Evolutionary conservation across 2,113 vertebrate genomes (phyloP).

Genomic region (Rhinolophus sinicus): DNA sequence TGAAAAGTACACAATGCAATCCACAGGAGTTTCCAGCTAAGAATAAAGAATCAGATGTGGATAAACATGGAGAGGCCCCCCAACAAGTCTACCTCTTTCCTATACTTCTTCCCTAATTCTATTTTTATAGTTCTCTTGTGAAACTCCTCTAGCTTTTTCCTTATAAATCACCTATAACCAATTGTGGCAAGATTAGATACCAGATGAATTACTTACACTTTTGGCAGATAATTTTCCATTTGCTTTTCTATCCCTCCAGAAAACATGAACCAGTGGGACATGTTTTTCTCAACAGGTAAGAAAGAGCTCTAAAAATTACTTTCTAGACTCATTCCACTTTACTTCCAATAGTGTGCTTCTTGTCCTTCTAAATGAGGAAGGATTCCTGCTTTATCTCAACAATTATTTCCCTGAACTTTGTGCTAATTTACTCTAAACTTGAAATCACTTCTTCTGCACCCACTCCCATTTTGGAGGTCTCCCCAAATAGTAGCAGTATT

Average conservation of each 20-base stretch:
- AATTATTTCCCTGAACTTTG: neutral
- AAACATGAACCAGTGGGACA: neutral
- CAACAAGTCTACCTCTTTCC: neutral
- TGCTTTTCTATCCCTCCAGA: neutral
- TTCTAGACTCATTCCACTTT: neutral
- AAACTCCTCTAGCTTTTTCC: neutral
- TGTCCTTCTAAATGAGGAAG: neutral
- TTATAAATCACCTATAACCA: conserved; percentile 28
- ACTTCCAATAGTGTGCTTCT: neutral
- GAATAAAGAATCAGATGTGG: neutral
- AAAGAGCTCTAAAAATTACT: neutral
- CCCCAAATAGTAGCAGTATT: neutral
- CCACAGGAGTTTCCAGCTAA: neutral
- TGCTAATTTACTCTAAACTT: neutral
- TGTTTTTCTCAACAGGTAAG: neutral
- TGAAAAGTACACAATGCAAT: neutral
- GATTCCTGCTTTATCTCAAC: neutral
- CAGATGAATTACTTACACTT: neutral
- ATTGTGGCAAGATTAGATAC: neutral
- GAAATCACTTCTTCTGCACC: neutral
- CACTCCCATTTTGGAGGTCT: neutral
- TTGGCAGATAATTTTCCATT: neutral
- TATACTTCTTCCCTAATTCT: neutral
- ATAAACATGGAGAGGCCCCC: neutral
- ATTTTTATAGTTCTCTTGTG: neutral